Conservation (phyloP, 2,113 vertebrate genomes). For the Anthoscopus minutus region DNA sequence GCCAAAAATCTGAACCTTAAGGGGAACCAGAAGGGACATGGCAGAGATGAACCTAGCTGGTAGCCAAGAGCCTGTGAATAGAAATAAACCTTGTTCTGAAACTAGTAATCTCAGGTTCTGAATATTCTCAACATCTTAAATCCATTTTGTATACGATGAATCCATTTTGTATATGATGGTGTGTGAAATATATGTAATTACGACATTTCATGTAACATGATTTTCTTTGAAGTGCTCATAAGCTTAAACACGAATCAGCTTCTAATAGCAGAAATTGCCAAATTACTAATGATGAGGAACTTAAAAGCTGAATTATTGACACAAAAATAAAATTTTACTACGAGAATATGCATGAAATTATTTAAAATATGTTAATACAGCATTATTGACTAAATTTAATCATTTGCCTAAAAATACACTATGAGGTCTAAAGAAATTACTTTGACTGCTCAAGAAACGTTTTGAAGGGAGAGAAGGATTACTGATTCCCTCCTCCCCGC, state of each 20-base stretch:
- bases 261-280: neutral
- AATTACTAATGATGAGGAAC: neutral
- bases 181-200: neutral
- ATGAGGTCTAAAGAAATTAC: no score
- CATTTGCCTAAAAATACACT: neutral
- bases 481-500: accelerated
- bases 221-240: neutral
- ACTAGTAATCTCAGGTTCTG: neutral
- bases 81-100: neutral
- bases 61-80: neutral
- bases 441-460: neutral
- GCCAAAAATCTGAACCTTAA: neutral
- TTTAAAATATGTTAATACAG: neutral
- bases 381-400: neutral
- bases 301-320: neutral
- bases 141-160: neutral
- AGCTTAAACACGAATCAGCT: neutral
- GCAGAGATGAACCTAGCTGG: neutral
- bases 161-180: accelerated
- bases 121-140: neutral
- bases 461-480: neutral
- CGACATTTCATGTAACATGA: neutral
- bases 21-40: neutral
- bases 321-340: neutral
- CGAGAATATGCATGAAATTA: neutral